These are phyloP conservation scores for Drosophila anomalipes DNA, from an alignment of 2,888 invertebrate genomes.

Conservation along the genomic window DNA sequence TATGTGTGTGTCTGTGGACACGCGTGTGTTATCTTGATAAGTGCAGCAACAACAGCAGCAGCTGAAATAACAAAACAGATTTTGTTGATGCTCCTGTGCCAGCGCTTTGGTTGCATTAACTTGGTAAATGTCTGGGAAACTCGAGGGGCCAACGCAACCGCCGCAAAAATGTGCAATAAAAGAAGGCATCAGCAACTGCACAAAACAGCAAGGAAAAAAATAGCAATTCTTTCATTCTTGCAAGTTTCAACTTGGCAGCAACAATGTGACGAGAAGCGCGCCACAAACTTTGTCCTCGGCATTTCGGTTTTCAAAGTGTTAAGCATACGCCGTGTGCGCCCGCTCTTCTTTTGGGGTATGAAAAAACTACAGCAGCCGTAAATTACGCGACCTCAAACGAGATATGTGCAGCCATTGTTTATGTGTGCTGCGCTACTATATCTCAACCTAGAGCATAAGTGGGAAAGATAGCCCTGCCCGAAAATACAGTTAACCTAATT, in stretches of 20 bases:
- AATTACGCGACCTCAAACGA: conserved; percentile 58
- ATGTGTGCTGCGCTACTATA: conserved; percentile 10
- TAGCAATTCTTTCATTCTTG: conserved; percentile 61
- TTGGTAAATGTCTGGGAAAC: conserved; percentile 63
- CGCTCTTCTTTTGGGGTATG: conserved; percentile 7
- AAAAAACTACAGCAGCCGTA: conserved; percentile 24
- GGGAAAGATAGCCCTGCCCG: background rate
- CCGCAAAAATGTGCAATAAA: conserved; percentile 46
- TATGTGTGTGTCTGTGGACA: conserved; percentile 3
- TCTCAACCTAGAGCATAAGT: background rate
- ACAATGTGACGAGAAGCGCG: conserved; percentile 57
- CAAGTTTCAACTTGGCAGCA: conserved; percentile 30
- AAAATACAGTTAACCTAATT: background rate
- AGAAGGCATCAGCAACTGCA: conserved; percentile 17
- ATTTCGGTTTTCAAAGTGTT: conserved; percentile 32
- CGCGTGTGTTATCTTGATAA: conserved; percentile 38
- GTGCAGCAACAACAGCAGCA: conserved; percentile 31
- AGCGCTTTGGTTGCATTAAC: conserved; percentile 46
- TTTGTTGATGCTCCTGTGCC: conserved; percentile 4
- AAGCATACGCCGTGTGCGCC: conserved; percentile 42
- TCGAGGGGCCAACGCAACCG: conserved; percentile 8
- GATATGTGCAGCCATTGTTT: conserved; percentile 64
- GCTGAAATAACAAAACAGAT: conserved; percentile 33
- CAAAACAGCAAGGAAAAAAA: conserved; percentile 3
- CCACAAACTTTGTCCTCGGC: conserved; percentile 55